phyloP scores from a whole-genome alignment of 2,888 invertebrate species.

The Noctua fimbriata region DNA sequence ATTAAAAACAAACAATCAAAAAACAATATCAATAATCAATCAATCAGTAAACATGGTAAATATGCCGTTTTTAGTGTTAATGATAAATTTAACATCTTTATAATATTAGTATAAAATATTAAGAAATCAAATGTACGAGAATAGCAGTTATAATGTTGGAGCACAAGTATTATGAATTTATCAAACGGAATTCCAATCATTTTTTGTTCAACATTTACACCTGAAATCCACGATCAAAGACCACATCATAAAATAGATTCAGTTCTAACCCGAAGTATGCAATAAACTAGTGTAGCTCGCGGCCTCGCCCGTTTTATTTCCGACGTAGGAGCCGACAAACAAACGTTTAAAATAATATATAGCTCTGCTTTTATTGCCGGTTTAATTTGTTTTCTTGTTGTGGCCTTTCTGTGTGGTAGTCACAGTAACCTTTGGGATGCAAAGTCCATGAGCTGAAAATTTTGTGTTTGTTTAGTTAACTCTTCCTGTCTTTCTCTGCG shows the following conservation, averaged over 20 bases:
- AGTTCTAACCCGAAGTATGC: slow-evolving; percentile 45
- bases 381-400: slow-evolving; percentile 44
- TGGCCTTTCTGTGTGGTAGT: slow-evolving; percentile 25
- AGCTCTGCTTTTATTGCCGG: slow-evolving; percentile 43
- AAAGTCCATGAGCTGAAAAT: not conserved
- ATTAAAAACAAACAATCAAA: too few species aligned
- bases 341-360: slow-evolving; percentile 56
- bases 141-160: not conserved
- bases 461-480: not conserved
- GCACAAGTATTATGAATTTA: not conserved
- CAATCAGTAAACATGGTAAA: too few species aligned
- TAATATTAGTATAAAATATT: too few species aligned
- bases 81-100: too few species aligned
- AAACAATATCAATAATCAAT: too few species aligned
- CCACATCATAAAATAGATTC: slow-evolving; percentile 45
- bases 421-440: not conserved
- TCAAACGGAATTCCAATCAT: not conserved
- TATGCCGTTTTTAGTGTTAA: too few species aligned
- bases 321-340: slow-evolving; percentile 49
- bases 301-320: slow-evolving; percentile 56
- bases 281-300: slow-evolving; percentile 46
- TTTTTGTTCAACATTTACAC: slow-evolving; percentile 16
- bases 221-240: slow-evolving; percentile 53
- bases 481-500: not conserved
- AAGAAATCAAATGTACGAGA: not conserved